Evolutionary conservation across 2,888 invertebrate species (phyloP), one percentile per base, ranked within the genome.

Genomic region (Mantis religiosa): DNA sequence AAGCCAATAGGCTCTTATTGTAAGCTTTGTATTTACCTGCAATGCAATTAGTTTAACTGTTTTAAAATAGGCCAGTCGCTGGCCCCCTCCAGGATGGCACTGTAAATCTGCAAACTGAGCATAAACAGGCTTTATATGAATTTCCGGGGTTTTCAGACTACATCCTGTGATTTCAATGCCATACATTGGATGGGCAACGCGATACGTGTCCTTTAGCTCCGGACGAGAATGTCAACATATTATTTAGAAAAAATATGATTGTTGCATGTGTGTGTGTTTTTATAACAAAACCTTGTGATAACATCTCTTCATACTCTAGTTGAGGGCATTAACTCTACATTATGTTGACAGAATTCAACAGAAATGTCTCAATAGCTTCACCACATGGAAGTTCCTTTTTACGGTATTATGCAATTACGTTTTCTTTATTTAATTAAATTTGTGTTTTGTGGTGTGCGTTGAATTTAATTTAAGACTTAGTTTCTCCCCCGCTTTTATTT

Each of bases 111-210:
- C 85, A 47, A 14, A 34, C 71, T 20, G 47, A n/a, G 71, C 71
- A 84, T 83, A 88, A 41, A 71, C 88, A 88, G 88, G 54, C 85
- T 30, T 81, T n/a, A 84, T 84, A 85, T 82, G 88, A 85, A 88
- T 87, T 89, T 89, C 89, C 89, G 88, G 88, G 89, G 87, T 88
- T 89, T 89, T 87, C 87, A 88, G 20, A n/a, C 34, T 28, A 84
- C 87, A 88, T 89, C 89, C 89, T 87, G 87, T 27, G 87, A 87
- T 87, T 89, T 89, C 89, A 89, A 89, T 89, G 89, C 89, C 89
- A 89, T 81, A 47, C 83, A 30, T 82, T 87, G 83, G 88, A 89
- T 89, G 89, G 87, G 28, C 84, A 83, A 27, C n/a, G 81, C 85
- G 89, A 89, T 89, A 89, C 71, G 84, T 28, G 84, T 54, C 27